Evolutionary conservation across 2,888 invertebrate genomes (phyloP).

Genomic region (Troides aeacus): DNA sequence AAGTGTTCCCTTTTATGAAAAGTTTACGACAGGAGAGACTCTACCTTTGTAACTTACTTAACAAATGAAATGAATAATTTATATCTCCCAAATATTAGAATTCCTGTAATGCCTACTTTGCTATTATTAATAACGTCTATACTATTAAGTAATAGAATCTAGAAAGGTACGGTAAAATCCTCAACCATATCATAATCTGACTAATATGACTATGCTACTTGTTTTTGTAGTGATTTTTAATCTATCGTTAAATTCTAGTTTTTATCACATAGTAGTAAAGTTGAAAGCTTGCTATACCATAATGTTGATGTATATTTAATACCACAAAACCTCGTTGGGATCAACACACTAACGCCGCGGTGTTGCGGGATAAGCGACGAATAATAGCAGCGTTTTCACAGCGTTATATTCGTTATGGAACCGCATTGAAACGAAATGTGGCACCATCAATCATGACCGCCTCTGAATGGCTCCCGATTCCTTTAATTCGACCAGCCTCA

Average conservation of each 20-base stretch:
- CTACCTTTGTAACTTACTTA: no score
- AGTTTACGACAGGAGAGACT: no score
- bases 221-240: no score
- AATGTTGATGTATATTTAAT: slow-evolving; percentile 35
- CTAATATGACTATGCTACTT: no score
- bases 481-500: slow-evolving; percentile 29
- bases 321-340: slow-evolving; percentile 29
- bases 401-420: slow-evolving; percentile 34
- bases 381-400: slow-evolving; percentile 59
- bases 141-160: no score
- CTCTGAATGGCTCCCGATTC: slow-evolving; percentile 10
- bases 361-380: slow-evolving; percentile 51
- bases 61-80: no score
- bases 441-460: slow-evolving; percentile 54
- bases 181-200: no score
- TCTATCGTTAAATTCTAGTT: neutral
- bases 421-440: slow-evolving; percentile 46
- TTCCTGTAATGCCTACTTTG: no score
- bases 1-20: no score
- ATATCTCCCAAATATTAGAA: no score
- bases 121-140: no score
- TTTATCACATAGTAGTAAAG: slow-evolving; percentile 1
- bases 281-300: neutral
- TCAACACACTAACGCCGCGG: slow-evolving; percentile 17
- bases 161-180: no score